phyloP scores from a whole-genome alignment of 2,797 vertebrate species.

The Megaceryle alcyon region DNA sequence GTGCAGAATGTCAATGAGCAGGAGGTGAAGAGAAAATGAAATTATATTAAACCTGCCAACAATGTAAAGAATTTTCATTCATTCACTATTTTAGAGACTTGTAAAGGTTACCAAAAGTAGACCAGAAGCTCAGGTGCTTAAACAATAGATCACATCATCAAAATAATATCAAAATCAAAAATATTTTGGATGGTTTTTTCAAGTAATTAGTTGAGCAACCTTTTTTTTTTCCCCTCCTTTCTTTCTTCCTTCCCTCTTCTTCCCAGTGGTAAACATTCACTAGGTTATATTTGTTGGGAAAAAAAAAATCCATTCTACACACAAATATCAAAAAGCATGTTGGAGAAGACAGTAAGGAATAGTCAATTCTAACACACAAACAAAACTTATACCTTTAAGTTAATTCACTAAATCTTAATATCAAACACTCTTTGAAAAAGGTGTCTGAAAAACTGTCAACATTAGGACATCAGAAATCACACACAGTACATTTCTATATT shows the following conservation, averaged over 20 bases:
- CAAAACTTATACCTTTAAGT: neutral
- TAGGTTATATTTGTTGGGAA: neutral
- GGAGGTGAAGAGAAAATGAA: neutral
- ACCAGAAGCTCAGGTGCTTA: neutral
- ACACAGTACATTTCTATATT: neutral
- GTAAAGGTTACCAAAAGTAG: neutral
- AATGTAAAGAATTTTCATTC: neutral
- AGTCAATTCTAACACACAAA: neutral
- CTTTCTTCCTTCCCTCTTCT: neutral
- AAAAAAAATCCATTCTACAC: neutral
- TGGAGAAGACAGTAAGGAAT: neutral
- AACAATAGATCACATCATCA: neutral
- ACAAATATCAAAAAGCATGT: neutral
- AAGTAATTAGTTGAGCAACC: neutral
- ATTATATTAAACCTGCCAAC: neutral
- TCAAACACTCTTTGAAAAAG: neutral
- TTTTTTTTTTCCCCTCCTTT: neutral
- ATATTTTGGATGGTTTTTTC: neutral
- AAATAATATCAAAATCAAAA: neutral
- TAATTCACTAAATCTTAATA: neutral
- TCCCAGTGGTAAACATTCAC: neutral
- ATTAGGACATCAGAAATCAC: neutral
- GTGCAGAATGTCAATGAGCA: neutral
- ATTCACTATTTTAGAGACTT: neutral
- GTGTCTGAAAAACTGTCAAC: neutral